Base-by-base conservation (phyloP, 2,797 vertebrate genomes). In the Micromesistius poutassou region DNA sequence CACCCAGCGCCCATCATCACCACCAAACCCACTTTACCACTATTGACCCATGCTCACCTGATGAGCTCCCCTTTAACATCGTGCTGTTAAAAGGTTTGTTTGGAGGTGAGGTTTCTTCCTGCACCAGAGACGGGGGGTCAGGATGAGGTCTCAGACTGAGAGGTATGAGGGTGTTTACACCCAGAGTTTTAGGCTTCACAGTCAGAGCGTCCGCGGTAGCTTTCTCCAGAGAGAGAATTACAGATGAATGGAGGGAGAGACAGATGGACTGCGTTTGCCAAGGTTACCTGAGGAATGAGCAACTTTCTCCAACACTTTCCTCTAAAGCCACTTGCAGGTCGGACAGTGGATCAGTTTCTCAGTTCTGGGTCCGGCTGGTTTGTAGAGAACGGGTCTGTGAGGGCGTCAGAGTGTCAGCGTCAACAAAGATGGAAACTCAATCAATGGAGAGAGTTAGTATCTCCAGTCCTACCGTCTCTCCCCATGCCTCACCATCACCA, bases 191-290 rank as follows among this genome's bases (percentile, higher is more conserved):
- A 8, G 55, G 22, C 55, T 55, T 55, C 6, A 55, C 46, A 3
- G 46, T 55, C 16, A 6, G 16, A 55, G 46, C 46, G 19, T 55
- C 46, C 22, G 46, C 4, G 14, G 16, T 13, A 55, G 46, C 19
- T 55, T 55, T 22, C 46, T 55, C 16, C 16, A 25, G 55, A 31
- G 28, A 4, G 68, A 31, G 28, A 19, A 30, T 30, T 19, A 28
- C 28, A 71, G 68, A 71, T 16, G 30, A 22, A 31, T 7, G 30
- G 68, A 71, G 66, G 8, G 50, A 62, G 78, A 82, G 78, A 75
- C 30, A n/a, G 82, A 72, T 28, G 74, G 14, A 74, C 38, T 84
- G 80, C 82, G 82, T 80, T 82, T 72, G 77, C 76, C 68, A 28
- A 40, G 74, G 31, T 76, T 68, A 84, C 73, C 78, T 0, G 0